phyloP scores from a whole-genome alignment of 2,797 vertebrate genomes.

The Acanthurus lineatus region DNA sequence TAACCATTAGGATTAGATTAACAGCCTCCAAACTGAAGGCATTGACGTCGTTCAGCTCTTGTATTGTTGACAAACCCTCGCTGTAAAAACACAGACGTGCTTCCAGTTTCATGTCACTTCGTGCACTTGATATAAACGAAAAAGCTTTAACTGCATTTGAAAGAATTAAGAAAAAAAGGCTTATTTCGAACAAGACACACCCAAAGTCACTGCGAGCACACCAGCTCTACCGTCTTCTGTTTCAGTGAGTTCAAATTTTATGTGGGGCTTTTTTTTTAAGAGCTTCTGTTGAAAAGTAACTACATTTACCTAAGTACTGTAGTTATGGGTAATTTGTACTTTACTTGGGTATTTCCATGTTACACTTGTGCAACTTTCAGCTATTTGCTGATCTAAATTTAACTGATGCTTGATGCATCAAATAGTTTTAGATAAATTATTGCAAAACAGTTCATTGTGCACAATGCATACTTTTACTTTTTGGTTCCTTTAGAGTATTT shows the following conservation, averaged over 20 bases:
- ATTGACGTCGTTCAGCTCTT: conserved; percentile 54
- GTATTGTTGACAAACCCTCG: conserved; percentile 51
- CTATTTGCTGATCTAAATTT: no score
- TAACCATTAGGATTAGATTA: conserved; percentile 79
- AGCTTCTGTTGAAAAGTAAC: not conserved
- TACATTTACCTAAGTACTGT: not conserved
- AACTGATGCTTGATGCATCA: no score
- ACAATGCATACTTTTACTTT: not conserved
- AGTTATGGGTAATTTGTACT: no score
- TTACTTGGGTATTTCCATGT: no score
- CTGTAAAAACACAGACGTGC: conserved; percentile 62
- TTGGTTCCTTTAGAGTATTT: not conserved
- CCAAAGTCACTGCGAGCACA: conserved; percentile 52
- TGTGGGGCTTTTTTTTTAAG: conserved; percentile 11
- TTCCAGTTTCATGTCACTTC: conserved; percentile 58
- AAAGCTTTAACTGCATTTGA: conserved; percentile 54
- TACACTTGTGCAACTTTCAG: no score
- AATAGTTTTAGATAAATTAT: not conserved
- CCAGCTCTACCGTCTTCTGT: conserved; percentile 12
- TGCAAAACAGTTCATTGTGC: not conserved
- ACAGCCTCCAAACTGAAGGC: conserved; percentile 53
- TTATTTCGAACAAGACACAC: conserved; percentile 60
- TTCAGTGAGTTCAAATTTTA: conserved; percentile 22
- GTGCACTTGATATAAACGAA: conserved; percentile 43
- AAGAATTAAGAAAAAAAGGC: conserved; percentile 37